Percentiles rank a stretch among this genome's conserved stretches.
Conservation (phyloP, 37 sponge, comb jelly and placozoan species). For the Beroe forskalii region DNA sequence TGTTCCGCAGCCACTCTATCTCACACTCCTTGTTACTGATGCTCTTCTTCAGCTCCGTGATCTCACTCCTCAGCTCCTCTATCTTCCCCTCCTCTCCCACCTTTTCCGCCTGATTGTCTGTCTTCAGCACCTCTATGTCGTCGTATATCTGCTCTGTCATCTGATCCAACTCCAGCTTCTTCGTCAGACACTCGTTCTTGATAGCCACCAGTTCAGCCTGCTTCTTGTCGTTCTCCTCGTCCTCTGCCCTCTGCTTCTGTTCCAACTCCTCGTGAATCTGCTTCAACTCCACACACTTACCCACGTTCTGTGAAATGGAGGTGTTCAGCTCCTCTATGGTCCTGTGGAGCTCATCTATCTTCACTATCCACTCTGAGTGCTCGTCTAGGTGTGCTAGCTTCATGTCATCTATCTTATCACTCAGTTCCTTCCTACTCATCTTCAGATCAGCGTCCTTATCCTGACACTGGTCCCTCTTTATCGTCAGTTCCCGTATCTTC, state of each 20-base stretch:
- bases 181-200: not conserved
- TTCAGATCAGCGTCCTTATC: not conserved
- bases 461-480: not conserved
- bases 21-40: not conserved
- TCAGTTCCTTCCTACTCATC: not conserved
- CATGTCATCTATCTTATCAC: conserved; percentile 9
- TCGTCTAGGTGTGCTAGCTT: not conserved
- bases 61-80: not conserved
- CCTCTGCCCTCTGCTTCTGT: not conserved
- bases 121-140: not conserved
- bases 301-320: not conserved
- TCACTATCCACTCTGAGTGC: not conserved
- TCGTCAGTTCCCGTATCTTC: not conserved
- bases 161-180: not conserved
- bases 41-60: not conserved
- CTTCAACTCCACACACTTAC: not conserved
- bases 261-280: not conserved
- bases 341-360: not conserved
- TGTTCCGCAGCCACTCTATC: conserved; percentile 1
- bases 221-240: not conserved
- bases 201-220: not conserved
- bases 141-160: not conserved
- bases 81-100: not conserved
- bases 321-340: conserved; percentile 10
- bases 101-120: not conserved